Conservation (phyloP, 2,113 vertebrate species). For the Choloepus hoffmanni region DNA sequence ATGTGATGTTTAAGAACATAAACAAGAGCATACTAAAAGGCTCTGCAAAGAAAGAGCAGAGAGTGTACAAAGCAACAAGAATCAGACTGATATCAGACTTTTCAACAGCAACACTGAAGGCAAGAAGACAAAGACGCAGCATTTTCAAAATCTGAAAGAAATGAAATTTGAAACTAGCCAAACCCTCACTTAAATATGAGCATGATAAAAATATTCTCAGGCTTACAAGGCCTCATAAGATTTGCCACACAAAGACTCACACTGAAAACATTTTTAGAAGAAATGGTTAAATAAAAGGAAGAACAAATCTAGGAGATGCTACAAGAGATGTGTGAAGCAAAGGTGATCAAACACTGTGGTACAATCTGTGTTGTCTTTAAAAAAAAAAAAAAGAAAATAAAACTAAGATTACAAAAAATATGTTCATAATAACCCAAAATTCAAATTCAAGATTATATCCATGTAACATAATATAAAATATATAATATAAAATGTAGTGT, state of each 20-base stretch:
- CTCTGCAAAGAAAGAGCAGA: rapidly evolving
- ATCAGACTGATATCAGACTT: background rate
- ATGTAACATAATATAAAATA: background rate
- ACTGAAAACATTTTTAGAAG: background rate
- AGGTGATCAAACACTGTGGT: background rate
- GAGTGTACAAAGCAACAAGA: background rate
- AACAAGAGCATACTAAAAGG: background rate
- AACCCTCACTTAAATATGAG: background rate
- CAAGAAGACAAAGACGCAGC: background rate
- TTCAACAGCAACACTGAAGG: background rate
- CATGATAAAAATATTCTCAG: too few relatives aligned
- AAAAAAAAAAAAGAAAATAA: background rate
- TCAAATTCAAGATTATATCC: background rate
- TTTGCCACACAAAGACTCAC: background rate
- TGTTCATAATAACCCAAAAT: background rate
- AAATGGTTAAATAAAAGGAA: too few relatives aligned
- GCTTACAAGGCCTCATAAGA: background rate
- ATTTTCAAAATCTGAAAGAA: background rate
- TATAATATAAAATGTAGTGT: too few relatives aligned
- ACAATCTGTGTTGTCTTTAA: background rate
- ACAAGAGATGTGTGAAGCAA: too few relatives aligned
- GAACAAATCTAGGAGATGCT: background rate
- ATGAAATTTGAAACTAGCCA: background rate
- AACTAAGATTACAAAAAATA: background rate
- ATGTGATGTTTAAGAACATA: background rate